Evolutionary conservation across 2,888 invertebrate genomes (phyloP).

Genomic region (Carcina quercana): DNA sequence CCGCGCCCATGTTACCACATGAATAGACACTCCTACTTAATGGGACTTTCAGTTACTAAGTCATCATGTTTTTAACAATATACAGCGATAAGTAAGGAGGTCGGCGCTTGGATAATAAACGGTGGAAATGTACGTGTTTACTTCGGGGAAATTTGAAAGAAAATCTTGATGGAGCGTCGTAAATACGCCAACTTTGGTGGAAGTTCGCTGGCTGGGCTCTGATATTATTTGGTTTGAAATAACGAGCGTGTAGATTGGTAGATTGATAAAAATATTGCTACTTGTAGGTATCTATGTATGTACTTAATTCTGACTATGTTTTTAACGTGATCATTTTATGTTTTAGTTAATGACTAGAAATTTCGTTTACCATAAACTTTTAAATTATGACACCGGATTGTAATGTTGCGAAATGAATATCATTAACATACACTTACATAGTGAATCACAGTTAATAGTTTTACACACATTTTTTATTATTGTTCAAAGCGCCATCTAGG

Average conservation of each 20-base stretch:
- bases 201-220: slow-evolving; percentile 32
- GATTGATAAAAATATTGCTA: neutral
- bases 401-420: too few species aligned
- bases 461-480: too few species aligned
- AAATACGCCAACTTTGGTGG: slow-evolving; percentile 41
- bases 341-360: too few species aligned
- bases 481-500: too few species aligned
- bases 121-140: slow-evolving; percentile 54
- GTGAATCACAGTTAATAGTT: too few species aligned
- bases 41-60: slow-evolving; percentile 73
- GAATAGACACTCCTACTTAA: slow-evolving; percentile 71
- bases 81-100: slow-evolving; percentile 61
- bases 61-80: slow-evolving; percentile 72
- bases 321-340: too few species aligned
- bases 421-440: too few species aligned
- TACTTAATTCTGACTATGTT: too few species aligned
- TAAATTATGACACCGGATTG: too few species aligned
- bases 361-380: too few species aligned
- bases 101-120: slow-evolving; percentile 66
- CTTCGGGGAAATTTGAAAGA: slow-evolving; percentile 49
- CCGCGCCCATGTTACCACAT: slow-evolving; percentile 58
- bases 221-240: slow-evolving; percentile 15
- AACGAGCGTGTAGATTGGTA: neutral
- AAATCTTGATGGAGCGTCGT: slow-evolving; percentile 53
- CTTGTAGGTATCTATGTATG: too few species aligned